Percentiles rank a stretch among this genome's conserved stretches.
These are phyloP conservation scores for Alloscopus bannaensis DNA, from an alignment of 2,888 invertebrate genomes.

Conservation along the genomic window DNA sequence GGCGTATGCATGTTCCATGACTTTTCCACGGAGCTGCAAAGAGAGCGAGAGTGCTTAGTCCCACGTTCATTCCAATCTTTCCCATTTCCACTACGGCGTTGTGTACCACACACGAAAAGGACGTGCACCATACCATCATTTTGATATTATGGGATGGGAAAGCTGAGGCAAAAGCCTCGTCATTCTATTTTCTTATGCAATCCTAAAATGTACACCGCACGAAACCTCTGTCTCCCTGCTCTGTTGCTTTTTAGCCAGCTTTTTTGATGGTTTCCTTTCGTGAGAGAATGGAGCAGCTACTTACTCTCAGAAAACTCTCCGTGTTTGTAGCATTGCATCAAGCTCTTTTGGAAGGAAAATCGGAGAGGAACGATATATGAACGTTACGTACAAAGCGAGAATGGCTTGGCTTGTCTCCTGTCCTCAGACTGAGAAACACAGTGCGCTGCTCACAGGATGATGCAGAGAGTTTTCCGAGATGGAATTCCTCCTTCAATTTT, in stretches of 20 bases:
- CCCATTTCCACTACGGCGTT: conserved; percentile 23
- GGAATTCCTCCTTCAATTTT: conserved; percentile 48
- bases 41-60: background rate
- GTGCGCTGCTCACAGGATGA: too few species aligned
- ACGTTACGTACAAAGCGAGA: too few species aligned
- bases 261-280: conserved; percentile 59
- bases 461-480: too few species aligned
- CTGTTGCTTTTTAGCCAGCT: background rate
- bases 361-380: too few species aligned
- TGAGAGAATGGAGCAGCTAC: conserved; percentile 43
- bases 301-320: conserved; percentile 6
- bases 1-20: conserved; percentile 53
- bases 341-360: too few species aligned
- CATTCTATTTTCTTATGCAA: conserved; percentile 42
- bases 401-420: too few species aligned
- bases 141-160: background rate
- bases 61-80: conserved; percentile 39
- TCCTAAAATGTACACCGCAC: conserved; percentile 25
- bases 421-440: too few species aligned
- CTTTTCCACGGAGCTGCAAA: conserved; percentile 23
- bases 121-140: conserved; percentile 3
- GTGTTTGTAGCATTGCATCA: conserved; percentile 19
- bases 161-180: conserved; percentile 16
- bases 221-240: background rate
- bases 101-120: background rate